Conservation (phyloP, 1,140 invertebrate genomes). For the Chionoecetes opilio region DNA sequence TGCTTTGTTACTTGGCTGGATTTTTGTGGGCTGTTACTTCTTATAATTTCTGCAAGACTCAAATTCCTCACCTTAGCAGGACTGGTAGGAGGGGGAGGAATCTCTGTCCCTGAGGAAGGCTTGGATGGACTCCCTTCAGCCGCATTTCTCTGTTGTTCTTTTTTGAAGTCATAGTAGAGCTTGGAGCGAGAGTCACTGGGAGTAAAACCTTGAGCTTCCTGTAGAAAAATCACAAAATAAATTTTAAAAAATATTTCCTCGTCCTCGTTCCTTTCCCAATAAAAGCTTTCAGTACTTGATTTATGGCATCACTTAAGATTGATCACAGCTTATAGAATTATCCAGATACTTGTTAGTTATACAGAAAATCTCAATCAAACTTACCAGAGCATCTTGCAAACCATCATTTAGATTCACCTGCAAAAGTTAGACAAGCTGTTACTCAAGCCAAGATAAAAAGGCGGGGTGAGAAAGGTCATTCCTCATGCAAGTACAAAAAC, state of each 20-base stretch:
- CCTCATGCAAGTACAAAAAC: background rate
- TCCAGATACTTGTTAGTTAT: background rate
- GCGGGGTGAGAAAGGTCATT: background rate
- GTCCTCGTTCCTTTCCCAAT: too few relatives aligned
- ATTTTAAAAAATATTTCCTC: conserved; percentile 78
- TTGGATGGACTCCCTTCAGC: conserved; percentile 35
- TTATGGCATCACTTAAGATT: background rate
- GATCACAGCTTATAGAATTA: background rate
- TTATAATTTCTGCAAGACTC: conserved; percentile 69
- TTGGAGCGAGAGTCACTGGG: conserved; percentile 77
- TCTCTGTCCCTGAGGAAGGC: background rate
- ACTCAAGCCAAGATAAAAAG: conserved; percentile 50
- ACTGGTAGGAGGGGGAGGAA: conserved; percentile 28
- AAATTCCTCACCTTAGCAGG: conserved; percentile 64
- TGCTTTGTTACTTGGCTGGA: conserved; percentile 51
- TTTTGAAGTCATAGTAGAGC: conserved; percentile 79
- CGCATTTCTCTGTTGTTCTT: background rate
- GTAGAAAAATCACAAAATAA: conserved; percentile 84
- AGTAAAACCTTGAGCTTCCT: conserved; percentile 81
- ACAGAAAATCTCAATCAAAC: conserved; percentile 21
- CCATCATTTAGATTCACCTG: conserved; percentile 67
- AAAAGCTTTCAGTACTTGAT: background rate
- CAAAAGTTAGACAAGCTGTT: conserved; percentile 54
- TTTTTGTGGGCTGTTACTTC: conserved; percentile 63
- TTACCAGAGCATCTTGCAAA: conserved; percentile 66